Base-by-base conservation (phyloP, 2,113 vertebrate species). In the Benitochromis conjunctus region DNA sequence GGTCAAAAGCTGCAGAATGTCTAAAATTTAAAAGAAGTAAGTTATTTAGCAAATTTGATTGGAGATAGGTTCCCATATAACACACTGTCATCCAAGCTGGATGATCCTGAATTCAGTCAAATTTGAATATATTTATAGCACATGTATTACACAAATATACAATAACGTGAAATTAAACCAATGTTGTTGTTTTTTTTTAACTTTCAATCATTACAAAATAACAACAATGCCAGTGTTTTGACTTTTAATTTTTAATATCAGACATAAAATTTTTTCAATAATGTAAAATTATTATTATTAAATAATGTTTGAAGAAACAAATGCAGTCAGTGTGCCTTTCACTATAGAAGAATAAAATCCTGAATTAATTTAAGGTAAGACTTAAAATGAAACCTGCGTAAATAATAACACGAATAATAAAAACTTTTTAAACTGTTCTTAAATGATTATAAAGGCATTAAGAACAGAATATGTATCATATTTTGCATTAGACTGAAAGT, bases 1-100 rank as follows among this genome's bases (percentile, higher is more conserved):
- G 5, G 96, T 96, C 57, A 96, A 83, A 53, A 97, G 84, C 85
- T 96, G 95, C 62, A 96, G 62, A 82, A 96, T 90, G 76, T 97
- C 96, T 87, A 86, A 83, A 69, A 41, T 34, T 24, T 60, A 18
- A 18, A 56, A 79, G 2, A 80, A 8, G 5, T 38, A 38, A 7
- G 12, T 74, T 1, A 55, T 31, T 34, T 29, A 11, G 7, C 0
- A 56, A 46, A 38, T 64, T n/a, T 64, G 2, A 34, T 21, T 4
- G 2, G 19, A 38, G 10, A n/a, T 21, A 38, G 14, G 14, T 18
- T 34, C 1, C 16, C 16, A 8, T 18, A 3, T 18, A 51, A 51
- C 3, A 51, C 16, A 18, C 7, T 19, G 14, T 19, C 18, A 29
- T 34, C 29, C 29, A 57, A 62, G 58, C 31, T 34, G 58, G 29